phyloP scores from a whole-genome alignment of 2,797 vertebrate species.

The Cyclopterus lumpus region DNA sequence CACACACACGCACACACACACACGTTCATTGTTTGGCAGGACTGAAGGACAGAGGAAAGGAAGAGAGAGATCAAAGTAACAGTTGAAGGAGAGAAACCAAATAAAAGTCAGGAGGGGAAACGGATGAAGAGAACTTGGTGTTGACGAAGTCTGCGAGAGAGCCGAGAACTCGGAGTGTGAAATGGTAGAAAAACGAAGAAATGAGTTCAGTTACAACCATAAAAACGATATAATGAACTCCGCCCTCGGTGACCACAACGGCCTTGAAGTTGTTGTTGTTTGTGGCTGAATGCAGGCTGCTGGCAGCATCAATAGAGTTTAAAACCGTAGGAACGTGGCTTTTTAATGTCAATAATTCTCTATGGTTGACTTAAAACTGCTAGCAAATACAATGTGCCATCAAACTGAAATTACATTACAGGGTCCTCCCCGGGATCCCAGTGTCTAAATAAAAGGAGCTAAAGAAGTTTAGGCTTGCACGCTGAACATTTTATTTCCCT shows the following conservation, averaged over 20 bases:
- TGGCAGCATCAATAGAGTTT: not conserved
- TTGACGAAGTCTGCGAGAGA: not conserved
- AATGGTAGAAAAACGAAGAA: not conserved
- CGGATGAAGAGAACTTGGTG: not conserved
- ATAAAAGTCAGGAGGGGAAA: not conserved
- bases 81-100: not conserved
- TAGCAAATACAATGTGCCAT: not conserved
- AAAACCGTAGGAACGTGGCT: not conserved
- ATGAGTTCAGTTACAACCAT: too few relatives aligned
- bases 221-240: not conserved
- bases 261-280: not conserved
- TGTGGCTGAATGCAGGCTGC: not conserved
- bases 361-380: not conserved
- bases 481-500: slow-evolving; percentile 40
- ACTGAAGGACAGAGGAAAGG: not conserved
- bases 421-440: not conserved
- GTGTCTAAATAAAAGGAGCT: slow-evolving; percentile 15
- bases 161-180: not conserved
- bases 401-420: not conserved
- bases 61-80: not conserved
- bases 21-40: not conserved
- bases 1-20: not conserved
- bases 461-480: slow-evolving; percentile 37
- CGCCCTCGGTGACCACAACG: not conserved
- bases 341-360: not conserved